A percentile compares a stretch with the other conserved stretches of the same genome.
phyloP scores from a whole-genome alignment of 2,113 vertebrate species.

The Actinemys pallida region DNA sequence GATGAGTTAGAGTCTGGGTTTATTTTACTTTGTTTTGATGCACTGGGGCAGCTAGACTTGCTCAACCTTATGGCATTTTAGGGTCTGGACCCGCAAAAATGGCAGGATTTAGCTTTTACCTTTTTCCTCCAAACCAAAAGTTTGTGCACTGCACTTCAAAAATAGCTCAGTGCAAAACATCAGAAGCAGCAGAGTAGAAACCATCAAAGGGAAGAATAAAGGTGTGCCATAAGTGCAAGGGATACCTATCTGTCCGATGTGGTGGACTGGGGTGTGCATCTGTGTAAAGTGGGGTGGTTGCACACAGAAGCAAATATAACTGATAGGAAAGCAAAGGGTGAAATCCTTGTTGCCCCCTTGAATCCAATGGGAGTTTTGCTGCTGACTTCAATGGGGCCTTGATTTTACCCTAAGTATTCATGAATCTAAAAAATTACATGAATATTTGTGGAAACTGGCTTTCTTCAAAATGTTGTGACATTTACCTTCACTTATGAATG shows the following conservation, averaged over 20 bases:
- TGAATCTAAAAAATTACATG: neutral
- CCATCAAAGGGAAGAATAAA: neutral
- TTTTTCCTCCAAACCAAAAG: neutral
- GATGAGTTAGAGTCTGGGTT: neutral
- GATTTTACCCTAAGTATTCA: neutral
- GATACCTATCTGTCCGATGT: neutral
- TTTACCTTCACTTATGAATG: constrained; percentile 38
- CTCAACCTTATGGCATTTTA: neutral
- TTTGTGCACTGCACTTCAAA: neutral
- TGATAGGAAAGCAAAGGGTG: neutral
- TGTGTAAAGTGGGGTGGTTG: neutral
- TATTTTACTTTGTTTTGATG: neutral
- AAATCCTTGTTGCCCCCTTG: neutral
- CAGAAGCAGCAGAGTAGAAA: neutral
- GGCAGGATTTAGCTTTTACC: neutral
- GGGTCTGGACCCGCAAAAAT: neutral
- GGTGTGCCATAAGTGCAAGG: neutral
- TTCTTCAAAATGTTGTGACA: neutral
- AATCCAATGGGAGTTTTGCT: neutral
- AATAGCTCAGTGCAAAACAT: neutral
- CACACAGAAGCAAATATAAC: neutral
- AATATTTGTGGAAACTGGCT: neutral
- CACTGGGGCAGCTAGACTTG: neutral
- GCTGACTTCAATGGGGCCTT: neutral
- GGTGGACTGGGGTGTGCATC: neutral